Base-by-base conservation (phyloP, 2,797 vertebrate species). In the Hyperoplus lanceolatus region DNA sequence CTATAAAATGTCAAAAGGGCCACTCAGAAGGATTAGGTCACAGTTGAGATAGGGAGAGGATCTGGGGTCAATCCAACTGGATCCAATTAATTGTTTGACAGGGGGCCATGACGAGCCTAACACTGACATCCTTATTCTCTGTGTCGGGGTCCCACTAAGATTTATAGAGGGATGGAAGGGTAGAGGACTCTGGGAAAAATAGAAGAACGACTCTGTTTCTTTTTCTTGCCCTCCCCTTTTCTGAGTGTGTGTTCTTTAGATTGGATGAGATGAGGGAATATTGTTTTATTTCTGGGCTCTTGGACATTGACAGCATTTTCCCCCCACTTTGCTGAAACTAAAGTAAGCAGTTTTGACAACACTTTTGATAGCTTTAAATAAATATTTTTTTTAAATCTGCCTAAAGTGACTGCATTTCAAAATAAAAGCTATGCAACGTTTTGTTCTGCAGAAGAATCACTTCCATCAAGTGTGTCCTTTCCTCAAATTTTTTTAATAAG, bases 41-140 rank as follows among this genome's bases (percentile, higher is more conserved):
- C 79, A 84, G 84, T 80, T 75, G 68, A 81, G 73, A 85, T 72
- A 65, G 73, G 69, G 38, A 73, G 85, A 74, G 79, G 87, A 92
- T 92, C 79, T 77, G 39, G 74, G 89, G 90, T 94, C 91, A 93
- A 89, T 89, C 81, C 76, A 42, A 87, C 87, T 91, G 85, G 84
- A 91, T 93, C 92, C 93, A 95, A 95, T 95, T 95, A 95, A 89
- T 64, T 18, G 65, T 79, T 60, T 84, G 90, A 90, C 91, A 85
- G 80, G 74, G 79, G 72, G 79, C 83, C 77, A 15, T 81, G 92
- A 90, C 88, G 68, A 85, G 77, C 64, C 60, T 65, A 29, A 71
- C 46, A 65, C 87, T 12, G 45, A 86, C 81, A 54, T 79, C 77
- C 29, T 63, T 64, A 65, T 74, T 85, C 81, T 70, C 78, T 78